Evolutionary conservation across 2,888 invertebrate genomes (phyloP), one percentile per base, ranked within the genome.

Genomic region (Dicyrtomina minuta): DNA sequence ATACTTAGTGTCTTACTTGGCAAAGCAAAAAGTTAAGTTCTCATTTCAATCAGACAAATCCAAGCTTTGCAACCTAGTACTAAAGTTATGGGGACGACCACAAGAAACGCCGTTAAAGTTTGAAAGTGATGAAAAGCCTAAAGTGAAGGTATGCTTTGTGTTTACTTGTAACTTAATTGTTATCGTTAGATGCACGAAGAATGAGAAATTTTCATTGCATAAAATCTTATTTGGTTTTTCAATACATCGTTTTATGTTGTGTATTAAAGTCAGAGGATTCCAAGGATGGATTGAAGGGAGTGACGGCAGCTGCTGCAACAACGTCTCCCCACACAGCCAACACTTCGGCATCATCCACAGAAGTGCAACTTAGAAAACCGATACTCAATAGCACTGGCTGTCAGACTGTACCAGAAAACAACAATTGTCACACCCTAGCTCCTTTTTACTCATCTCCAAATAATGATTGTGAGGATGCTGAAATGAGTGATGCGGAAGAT

Each of bases 1-100:
- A 44, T 77, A 86, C 22, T 78, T 88, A 3, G 85, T 86, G 70
- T 81, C 82, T 64, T 88, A 87, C 77, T 79, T 87, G 17, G 83
- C 85, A 72, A 79, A 80, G 1, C 83, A 84, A 53, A 80, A 83
- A 65, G 80, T 86, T 1, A 74, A 82, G 3, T 80, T 85, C 6
- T 79, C 79, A 0, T 78, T 83, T 10, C 84, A 83, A 8, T 82
- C 83, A n/a, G 86, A 86, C 8, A 87, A 87, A 80, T 79, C 81
- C 22, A 81, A 82, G 51, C 78, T 87, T 10, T 72, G 72, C 26
- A 55, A 53, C n/a, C 49, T 70, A 13, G 70, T 78, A 5, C 44
- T 77, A 0, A 64, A 69, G 4, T 22, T 59, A 12, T 77, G 77
- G 77, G 72, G 71, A 2, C 46, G 58, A 12, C 41, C 56, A 10